Evolutionary conservation across 1,140 invertebrate genomes (phyloP), one percentile per base, ranked within the genome.

Genomic region (Agrypnia vestita): DNA sequence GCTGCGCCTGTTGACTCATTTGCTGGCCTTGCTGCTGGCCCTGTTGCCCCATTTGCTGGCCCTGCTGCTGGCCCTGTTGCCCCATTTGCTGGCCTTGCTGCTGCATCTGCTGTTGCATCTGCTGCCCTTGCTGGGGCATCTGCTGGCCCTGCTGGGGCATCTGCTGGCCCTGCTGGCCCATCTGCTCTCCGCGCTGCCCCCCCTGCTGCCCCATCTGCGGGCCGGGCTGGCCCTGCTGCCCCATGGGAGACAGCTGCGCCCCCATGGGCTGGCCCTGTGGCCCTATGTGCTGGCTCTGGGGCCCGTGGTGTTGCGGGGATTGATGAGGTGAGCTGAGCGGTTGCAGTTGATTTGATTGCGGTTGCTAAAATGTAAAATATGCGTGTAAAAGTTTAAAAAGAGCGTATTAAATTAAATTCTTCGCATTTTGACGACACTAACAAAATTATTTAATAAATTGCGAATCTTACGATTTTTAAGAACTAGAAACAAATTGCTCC

Each of bases 11-110:
- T 77, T 87, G 69, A 4, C 7, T 88, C 76, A 76, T 88, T 61
- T 86, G 85, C 49, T 86, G n/a, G n/a, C n/a, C n/a, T n/a, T n/a
- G 87, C 82, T 90, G 88, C 71, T 88, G 88, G 53, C 86, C 87
- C 53, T 88, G 89, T 55, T 85, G 85, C 53, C 83, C 80, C 76
- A 84, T 85, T 61, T 86, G 85, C 49, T 86, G n/a, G n/a, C n/a
- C n/a, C n/a, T n/a, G 87, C 82, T 90, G 88, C 71, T 88, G 88
- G 53, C 86, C 87, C 53, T 88, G 89, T 55, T 85, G 85, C 53
- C 83, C 80, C 76, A 84, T 85, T 61, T 86, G 85, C 49, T 86
- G n/a, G n/a, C n/a, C n/a, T n/a, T n/a, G 87, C 43, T 86, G 85
- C 81, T 88, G 88, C 72, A 86, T 86, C 67, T 87, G 89, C 76